These are phyloP conservation scores for Aphyosemion australe DNA, from an alignment of 2,113 vertebrate species.

Conservation along the genomic window DNA sequence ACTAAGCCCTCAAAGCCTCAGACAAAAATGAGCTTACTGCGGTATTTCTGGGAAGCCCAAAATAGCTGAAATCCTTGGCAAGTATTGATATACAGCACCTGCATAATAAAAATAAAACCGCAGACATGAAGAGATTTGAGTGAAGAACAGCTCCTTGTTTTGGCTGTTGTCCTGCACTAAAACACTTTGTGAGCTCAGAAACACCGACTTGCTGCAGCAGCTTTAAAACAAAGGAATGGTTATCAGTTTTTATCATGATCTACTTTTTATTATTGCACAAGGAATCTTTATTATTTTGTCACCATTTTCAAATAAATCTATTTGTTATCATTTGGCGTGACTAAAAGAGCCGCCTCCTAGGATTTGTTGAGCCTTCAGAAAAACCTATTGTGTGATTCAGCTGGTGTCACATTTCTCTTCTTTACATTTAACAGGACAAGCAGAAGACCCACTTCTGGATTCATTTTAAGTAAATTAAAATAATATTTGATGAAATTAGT, in stretches of 20 bases:
- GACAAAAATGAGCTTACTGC: slow-evolving; percentile 49
- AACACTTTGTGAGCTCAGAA: slow-evolving; percentile 37
- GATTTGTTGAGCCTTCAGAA: slow-evolving; percentile 13
- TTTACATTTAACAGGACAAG: background rate
- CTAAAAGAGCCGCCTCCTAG: background rate
- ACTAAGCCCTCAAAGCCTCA: slow-evolving; percentile 39
- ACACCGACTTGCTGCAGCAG: slow-evolving; percentile 45
- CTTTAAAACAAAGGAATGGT: slow-evolving; percentile 15
- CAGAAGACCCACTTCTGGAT: background rate
- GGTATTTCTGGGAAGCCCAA: slow-evolving; percentile 52
- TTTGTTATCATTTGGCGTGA: background rate
- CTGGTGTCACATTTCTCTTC: slow-evolving; percentile 8
- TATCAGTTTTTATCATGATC: slow-evolving; percentile 9
- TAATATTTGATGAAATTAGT: background rate
- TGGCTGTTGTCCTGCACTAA: slow-evolving; percentile 44
- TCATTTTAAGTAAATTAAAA: background rate
- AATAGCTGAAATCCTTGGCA: slow-evolving; percentile 68
- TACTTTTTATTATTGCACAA: slow-evolving; percentile 18
- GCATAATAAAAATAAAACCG: slow-evolving; percentile 53
- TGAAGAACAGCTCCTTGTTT: slow-evolving; percentile 43
- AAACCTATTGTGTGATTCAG: too few species aligned
- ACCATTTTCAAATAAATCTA: slow-evolving; percentile 13
- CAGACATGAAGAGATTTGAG: slow-evolving; percentile 52
- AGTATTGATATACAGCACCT: slow-evolving; percentile 45
- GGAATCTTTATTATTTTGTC: slow-evolving; percentile 5